Evolutionary conservation across 2,888 invertebrate genomes (phyloP).

Genomic region (Oligia fasciuncula): DNA sequence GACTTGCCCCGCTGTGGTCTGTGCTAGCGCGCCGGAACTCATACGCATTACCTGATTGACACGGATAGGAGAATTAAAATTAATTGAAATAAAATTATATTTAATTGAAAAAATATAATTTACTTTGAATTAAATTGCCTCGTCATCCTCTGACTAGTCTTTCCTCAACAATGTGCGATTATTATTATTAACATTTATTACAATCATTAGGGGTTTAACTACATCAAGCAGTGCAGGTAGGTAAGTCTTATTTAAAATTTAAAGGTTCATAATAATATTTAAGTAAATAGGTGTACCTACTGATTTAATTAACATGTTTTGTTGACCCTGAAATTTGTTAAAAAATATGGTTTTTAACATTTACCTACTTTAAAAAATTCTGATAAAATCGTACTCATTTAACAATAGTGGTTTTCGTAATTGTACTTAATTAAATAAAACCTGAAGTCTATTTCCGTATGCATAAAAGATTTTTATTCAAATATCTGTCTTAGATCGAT

Average conservation of each 20-base stretch:
- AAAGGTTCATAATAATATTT: not conserved
- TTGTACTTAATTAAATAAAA: not conserved
- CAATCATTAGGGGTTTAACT: not conserved
- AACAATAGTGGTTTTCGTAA: constrained; percentile 9
- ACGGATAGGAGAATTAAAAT: constrained; percentile 15
- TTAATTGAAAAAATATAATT: not conserved
- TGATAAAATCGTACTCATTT: constrained; percentile 5
- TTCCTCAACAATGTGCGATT: not conserved
- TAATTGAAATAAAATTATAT: not conserved
- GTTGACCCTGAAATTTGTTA: not conserved
- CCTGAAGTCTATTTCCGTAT: constrained; percentile 3
- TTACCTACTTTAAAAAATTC: not conserved
- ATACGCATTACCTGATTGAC: constrained; percentile 89
- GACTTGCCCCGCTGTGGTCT: constrained; percentile 97
- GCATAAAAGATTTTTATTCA: constrained; percentile 35
- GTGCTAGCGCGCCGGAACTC: constrained; percentile 95
- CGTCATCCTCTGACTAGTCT: not conserved
- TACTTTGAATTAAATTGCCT: not conserved
- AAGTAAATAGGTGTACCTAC: not conserved
- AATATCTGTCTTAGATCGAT: constrained; percentile 19
- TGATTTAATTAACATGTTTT: constrained; percentile 9
- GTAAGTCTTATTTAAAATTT: not conserved
- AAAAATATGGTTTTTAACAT: not conserved
- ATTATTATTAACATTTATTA: not conserved
- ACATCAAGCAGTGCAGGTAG: not conserved